Evolutionary conservation across 2,113 vertebrate species (phyloP), one percentile per base, ranked within the genome.

Genomic region (Nettapus auritus): DNA sequence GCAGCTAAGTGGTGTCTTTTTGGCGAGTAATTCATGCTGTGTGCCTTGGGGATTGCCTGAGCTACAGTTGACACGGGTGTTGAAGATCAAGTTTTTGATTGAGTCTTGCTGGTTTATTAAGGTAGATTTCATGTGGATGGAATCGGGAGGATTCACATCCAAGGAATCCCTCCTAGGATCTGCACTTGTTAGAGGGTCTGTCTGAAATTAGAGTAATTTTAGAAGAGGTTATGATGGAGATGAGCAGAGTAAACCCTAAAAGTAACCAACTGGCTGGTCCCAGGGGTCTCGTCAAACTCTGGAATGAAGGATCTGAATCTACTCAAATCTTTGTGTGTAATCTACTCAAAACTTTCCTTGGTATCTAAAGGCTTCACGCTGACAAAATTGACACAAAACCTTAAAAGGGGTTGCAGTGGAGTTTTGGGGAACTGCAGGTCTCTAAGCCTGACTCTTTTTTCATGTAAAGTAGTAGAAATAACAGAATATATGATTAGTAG

Each of bases 301-400:
- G 31, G 42, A 46, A 71, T 15, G 44, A 52, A 71, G 48, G 46
- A 28, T 16, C 36, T n/a, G 18, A 44, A 50, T 67, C n/a, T 0
- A 0, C 22, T 23, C 34, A n/a, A n/a, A 17, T 0, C 2, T n/a
- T 31, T 6, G 8, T 2, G 3, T 28, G 34, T 62, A 38, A 59
- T 13, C 16, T 26, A 2, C 62, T 71, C 34, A 33, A 52, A 82
- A 22, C 16, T 50, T 71, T 17, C 14, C 20, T 67, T 23, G 16
- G 6, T 63, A 6, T 71, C 75, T 34, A 26, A 55, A 67, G 56
- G 25, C 8, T 60, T 79, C 28, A 4, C 14, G 31, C 53, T 36
- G 38, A 63, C 57, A 71, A 59, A 63, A 31, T 48, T 18, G 13
- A 40, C 53, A 28, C 11, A 53, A 59, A 63, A 23, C 18, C 21